Evolutionary conservation across 2,113 vertebrate species (phyloP), one percentile per base, ranked within the genome.

Genomic region (Elachura formosa): DNA sequence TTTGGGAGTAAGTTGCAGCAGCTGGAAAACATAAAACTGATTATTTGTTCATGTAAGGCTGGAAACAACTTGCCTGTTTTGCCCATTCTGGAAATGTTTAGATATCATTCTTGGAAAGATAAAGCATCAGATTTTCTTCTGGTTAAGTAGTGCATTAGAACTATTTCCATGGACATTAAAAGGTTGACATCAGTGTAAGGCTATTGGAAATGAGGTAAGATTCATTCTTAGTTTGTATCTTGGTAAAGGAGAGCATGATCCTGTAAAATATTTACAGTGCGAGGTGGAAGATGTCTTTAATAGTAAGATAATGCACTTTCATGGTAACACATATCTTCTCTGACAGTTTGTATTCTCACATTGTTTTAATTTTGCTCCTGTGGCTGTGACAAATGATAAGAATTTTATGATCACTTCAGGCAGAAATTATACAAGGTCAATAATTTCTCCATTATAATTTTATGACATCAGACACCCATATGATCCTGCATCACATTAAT

Each of bases 391-490:
- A 87, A 90, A 77, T 14, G 4, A 55, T 58, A 36, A 80, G 66
- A 84, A 61, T 38, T 90, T 95, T 93, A 83, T 83, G 58, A 54
- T 12, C 21, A 58, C 33, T 83, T 86, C 52, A 69, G 82, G 24
- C 51, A 95, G 82, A 77, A 90, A 88, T 91, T 73, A 85, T 24
- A 73, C 36, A 76, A 86, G 75, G 83, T 88, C 79, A 94, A 21
- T 92, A 90, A 93, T 59, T 62, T 71, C 67, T 26, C 40, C 51
- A 51, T 76, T 88, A 86, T 67, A 74, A 86, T 33, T 74, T 94
- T 80, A 85, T 76, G 71, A 59, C 33, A 75, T 59, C 56, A 80
- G 64, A 58, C 23, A 25, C 71, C 36, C 34, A 91, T 68, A 49
- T 66, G 89, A 55, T 90, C 34, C 26, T 67, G 33, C 34, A 69